A percentile compares a stretch with the other conserved stretches of the same genome.
Evolutionary conservation across 2,888 invertebrate genomes (phyloP).

Genomic region (Oscheius sp.): DNA sequence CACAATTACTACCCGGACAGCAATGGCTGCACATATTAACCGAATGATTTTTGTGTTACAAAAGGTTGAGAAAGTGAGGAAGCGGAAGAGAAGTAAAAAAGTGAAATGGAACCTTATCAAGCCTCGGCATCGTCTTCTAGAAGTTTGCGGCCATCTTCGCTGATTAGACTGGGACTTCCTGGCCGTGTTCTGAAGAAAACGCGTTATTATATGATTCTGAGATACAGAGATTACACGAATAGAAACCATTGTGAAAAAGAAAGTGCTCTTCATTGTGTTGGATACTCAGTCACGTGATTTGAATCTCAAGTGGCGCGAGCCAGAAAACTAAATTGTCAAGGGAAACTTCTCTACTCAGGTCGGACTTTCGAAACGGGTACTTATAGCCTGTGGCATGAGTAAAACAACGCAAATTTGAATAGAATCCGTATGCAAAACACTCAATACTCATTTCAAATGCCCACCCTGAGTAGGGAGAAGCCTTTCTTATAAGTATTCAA

Average conservation of each 20-base stretch:
- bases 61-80: slow-evolving; percentile 3
- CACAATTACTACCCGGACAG: slow-evolving; percentile 21
- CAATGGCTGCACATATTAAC: slow-evolving; percentile 21
- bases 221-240: neutral
- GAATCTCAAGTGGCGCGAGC: neutral
- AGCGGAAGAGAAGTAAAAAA: neutral
- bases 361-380: no score
- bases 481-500: no score
- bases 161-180: slow-evolving; percentile 13
- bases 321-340: no score
- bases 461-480: no score
- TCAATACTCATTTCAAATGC: no score
- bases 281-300: neutral
- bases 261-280: neutral
- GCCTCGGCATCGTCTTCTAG: slow-evolving; percentile 26
- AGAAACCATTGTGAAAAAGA: neutral
- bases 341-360: no score
- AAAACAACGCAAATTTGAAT: no score
- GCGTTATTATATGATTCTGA: neutral
- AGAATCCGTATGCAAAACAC: no score
- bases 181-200: slow-evolving; percentile 26
- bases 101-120: neutral
- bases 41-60: neutral
- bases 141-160: slow-evolving; percentile 27
- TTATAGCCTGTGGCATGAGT: no score